Base-by-base conservation (phyloP, 2,888 invertebrate genomes). In the Morpho deidamia region DNA sequence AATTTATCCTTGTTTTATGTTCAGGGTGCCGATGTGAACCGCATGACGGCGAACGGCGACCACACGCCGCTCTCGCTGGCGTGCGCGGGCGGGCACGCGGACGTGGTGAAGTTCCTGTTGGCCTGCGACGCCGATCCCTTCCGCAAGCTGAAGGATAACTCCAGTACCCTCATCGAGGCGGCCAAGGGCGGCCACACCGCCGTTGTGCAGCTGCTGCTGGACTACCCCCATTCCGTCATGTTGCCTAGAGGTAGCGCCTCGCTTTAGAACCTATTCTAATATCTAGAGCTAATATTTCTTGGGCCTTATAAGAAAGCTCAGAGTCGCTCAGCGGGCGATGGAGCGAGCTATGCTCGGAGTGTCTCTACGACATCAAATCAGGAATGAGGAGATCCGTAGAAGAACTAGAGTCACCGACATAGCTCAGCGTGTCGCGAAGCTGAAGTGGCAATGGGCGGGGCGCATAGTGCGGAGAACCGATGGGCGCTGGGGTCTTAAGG, bases 81-180 rank as follows among this genome's bases (percentile, higher is more conserved):
- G 23, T 98, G 98, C 88, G 97, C 97, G 61, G 98, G 98, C 60
- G 99, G 99, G 1, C 98, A 99, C 87, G 92, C 96, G 64, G 93
- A 95, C 64, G 97, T 98, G 48, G 99, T 99, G 23, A 97, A 99
- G 88, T 91, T 97, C 71, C 91, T 99, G 62, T 92, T 99, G 59
- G 94, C 95, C 51, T 95, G 96, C 85, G 95, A 96, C 67, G 98
- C 98, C 42, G 97, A 99, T 90, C 97, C 98, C 47, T 96, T 96
- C 83, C 97, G 98, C 89, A 98, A 97, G 88, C 92, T 99, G 48
- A 98, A 99, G 92, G 99, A 99, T 88, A 98, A 98, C 82, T 97
- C 98, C 58, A 99, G 98, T 51, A 99, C 99, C 95, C 92, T 99
- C 66, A 99, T 99, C 70, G 99, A 99, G 87, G 99, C 99, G 48